These are phyloP conservation scores for Pediacus dermestoides DNA, from an alignment of 2,888 invertebrate species.

Conservation along the genomic window DNA sequence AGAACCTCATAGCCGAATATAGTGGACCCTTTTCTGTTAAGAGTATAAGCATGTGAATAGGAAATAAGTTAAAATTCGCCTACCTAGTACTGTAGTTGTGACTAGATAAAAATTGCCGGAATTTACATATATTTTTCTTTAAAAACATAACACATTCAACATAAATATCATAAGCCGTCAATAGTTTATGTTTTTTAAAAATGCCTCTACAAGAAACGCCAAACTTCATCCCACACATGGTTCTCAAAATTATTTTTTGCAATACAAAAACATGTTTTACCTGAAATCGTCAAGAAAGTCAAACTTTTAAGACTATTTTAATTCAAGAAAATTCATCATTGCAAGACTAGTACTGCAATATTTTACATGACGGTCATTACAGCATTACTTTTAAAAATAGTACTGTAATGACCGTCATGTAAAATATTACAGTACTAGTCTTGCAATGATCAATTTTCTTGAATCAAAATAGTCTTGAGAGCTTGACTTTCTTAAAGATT, in stretches of 20 bases:
- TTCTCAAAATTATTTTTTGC: slow-evolving; percentile 1
- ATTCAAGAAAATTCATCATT: too few species aligned
- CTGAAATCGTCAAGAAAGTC: too few species aligned
- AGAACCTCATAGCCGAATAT: background rate
- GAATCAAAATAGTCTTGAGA: too few species aligned
- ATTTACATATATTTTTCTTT: background rate
- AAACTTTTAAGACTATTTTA: too few species aligned
- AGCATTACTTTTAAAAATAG: too few species aligned
- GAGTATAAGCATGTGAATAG: background rate
- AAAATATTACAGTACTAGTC: too few species aligned
- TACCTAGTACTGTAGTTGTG: background rate
- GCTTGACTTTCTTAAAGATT: too few species aligned
- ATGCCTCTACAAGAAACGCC: background rate
- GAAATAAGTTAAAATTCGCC: background rate
- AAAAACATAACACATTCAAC: background rate
- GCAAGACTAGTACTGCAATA: too few species aligned
- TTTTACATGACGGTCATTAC: too few species aligned
- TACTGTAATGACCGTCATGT: too few species aligned
- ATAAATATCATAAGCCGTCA: background rate
- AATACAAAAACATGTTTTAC: background rate
- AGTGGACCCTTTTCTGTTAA: background rate
- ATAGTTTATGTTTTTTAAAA: background rate
- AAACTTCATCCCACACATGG: background rate
- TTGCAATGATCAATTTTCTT: too few species aligned
- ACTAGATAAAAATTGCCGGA: background rate